Evolutionary conservation across 1,140 invertebrate species (phyloP).

Genomic region (Drosophila sulfurigaster): DNA sequence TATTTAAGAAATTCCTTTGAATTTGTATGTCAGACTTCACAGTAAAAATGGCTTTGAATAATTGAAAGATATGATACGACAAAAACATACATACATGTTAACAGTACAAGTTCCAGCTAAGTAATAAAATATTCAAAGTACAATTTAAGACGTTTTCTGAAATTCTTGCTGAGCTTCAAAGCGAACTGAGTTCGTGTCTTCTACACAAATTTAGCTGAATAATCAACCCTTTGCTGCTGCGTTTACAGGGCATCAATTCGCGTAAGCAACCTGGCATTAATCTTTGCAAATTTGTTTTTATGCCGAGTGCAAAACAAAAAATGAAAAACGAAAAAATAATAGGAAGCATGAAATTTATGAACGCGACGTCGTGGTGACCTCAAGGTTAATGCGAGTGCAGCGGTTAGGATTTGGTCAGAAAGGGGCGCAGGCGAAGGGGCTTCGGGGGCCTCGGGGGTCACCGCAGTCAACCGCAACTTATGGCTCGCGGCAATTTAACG

Average conservation of each 20-base stretch:
- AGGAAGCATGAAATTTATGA: slow-evolving; percentile 44
- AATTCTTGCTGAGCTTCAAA: too few relatives aligned
- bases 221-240: neutral
- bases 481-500: slow-evolving; percentile 74
- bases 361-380: slow-evolving; percentile 29
- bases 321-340: too few relatives aligned
- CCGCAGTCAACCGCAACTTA: slow-evolving; percentile 54
- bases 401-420: slow-evolving; percentile 10
- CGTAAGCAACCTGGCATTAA: slow-evolving; percentile 58
- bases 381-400: slow-evolving; percentile 42
- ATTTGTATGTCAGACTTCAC: too few relatives aligned
- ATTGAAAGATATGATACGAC: too few relatives aligned
- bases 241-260: slow-evolving; percentile 14
- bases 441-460: neutral
- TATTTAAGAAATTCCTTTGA: too few relatives aligned
- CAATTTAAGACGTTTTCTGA: too few relatives aligned
- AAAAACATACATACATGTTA: too few relatives aligned
- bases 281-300: slow-evolving; percentile 76
- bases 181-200: too few relatives aligned
- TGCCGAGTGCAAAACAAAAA: slow-evolving; percentile 30
- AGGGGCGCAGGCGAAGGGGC: neutral
- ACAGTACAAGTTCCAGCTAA: too few relatives aligned
- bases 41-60: too few relatives aligned
- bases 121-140: too few relatives aligned
- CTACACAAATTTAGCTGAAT: neutral